Evolutionary conservation across 1,140 invertebrate genomes (phyloP), one percentile per base, ranked within the genome.

Genomic region (Maconellicoccus hirsutus): DNA sequence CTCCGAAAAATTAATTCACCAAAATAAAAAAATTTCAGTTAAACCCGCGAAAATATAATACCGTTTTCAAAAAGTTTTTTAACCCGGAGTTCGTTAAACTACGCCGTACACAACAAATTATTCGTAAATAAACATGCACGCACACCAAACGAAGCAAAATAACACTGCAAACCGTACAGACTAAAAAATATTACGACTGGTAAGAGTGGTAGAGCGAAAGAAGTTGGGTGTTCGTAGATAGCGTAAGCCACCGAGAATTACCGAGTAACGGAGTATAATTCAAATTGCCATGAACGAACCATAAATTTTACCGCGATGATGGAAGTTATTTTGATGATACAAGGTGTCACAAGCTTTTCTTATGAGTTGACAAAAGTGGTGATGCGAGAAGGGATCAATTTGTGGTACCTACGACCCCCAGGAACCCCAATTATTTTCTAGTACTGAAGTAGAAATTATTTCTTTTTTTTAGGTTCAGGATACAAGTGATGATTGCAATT

Each of bases 41-140:
- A 25, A 25, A 66, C 22, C 25, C 25, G 25, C 21, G 25, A 26
- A 66, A 66, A 66, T 66, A 2, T 4, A 23, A 66, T n/a, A 66
- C 2, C 61, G 61, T 66, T 66, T 66, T 66, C 10, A 19, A 66
- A 66, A 66, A 66, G 61, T 66, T 66, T 66, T 66, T 66, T 66
- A 66, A 66, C 61, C 61, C 61, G 61, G 61, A 66, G 61, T 66
- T 66, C 61, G 61, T 66, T 66, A 66, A 66, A 66, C 61, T 66
- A 22, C 61, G 61, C 19, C 61, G 61, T 66, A 66, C 61, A 66
- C 61, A 66, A 66, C 42, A 52, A 19, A 14, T 8, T 52, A 52
- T 14, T 8, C 42, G 42, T 52, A 52, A 52, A 52, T 16, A 52
- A 52, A 52, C 42, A 52, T 38, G 16, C 42, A 52, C 42, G 42